Evolutionary conservation across 2,888 invertebrate genomes (phyloP), one percentile per base, ranked within the genome.

Genomic region (Ethmia dodecea): DNA sequence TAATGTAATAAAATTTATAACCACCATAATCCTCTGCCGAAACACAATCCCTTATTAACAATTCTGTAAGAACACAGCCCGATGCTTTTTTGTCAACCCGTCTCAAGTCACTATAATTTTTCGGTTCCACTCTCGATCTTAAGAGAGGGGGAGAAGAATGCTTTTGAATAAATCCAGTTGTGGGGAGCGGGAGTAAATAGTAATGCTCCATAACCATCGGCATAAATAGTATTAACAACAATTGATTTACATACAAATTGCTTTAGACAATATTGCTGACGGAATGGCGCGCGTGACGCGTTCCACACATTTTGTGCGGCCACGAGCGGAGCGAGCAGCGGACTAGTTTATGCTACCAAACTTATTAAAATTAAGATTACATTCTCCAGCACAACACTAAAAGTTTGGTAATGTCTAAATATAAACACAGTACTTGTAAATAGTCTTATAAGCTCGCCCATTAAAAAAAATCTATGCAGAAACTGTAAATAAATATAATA

Each of bases 231-330:
- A 83, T 86, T 84, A 83, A 83, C 81, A 83, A 83, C 83, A 79
- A 84, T 81, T 79, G 84, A 86, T 86, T 86, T 81, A 81, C 84
- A 86, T 86, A 86, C 84, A 84, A 83, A 86, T 86, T 83, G 84
- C 83, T 84, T 81, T 79, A 83, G 83, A 84, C 83, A 80, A 83
- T 84, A 84, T 81, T 78, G 83, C 80, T 76, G 78, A 79, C 74
- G 75, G 79, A 79, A 84, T 75, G 77, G 78, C 75, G 75, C 73
- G 79, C 78, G 76, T 79, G 77, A 80, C 73, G 81, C 76, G 77
- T 51, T 57, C 64, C 68, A 57, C 65, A 64, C 68, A 60, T 58
- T 52, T 50, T 46, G 55, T 46, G 57, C 40, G 55, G 72, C 72
- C 62, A 51, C 49, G 26, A 42, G 32, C 3, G 5, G 31, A 6